Evolutionary conservation across 2,888 invertebrate genomes (phyloP).

Genomic region (Nemoura dubitans): DNA sequence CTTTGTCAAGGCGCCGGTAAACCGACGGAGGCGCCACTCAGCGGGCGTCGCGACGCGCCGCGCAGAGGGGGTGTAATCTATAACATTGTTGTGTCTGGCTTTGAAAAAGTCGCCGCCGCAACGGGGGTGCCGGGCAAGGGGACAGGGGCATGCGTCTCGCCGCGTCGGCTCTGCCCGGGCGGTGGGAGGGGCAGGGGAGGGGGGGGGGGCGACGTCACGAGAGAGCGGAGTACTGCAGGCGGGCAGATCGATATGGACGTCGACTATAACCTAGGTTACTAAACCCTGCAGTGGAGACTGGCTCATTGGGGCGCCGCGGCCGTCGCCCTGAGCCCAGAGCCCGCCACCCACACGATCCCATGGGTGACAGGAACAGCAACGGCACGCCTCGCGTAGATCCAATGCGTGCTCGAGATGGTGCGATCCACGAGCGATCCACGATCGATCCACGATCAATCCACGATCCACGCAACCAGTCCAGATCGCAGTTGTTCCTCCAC

Average conservation of each 20-base stretch:
- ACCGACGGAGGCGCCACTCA: not conserved
- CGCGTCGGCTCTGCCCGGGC: not conserved
- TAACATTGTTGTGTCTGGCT: conserved; percentile 40
- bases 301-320: not conserved
- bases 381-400: too few relatives aligned
- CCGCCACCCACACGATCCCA: not conserved
- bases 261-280: conserved; percentile 40
- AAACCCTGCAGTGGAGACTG: conserved; percentile 34
- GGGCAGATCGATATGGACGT: conserved; percentile 27
- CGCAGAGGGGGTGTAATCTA: conserved; percentile 22
- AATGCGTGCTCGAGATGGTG: too few relatives aligned
- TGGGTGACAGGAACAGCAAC: not conserved
- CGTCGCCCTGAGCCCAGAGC: too few relatives aligned
- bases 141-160: not conserved
- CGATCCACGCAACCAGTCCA: too few relatives aligned
- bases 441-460: too few relatives aligned
- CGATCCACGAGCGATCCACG: too few relatives aligned
- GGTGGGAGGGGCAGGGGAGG: conserved; percentile 13
- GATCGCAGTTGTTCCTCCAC: too few relatives aligned
- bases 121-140: conserved; percentile 19
- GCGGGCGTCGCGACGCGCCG: not conserved
- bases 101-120: conserved; percentile 29
- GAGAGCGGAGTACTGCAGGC: not conserved
- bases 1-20: too few relatives aligned
- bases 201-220: conserved; percentile 1